These are phyloP conservation scores for Aleiodes leptofemur DNA, from an alignment of 2,888 invertebrate species.

Conservation along the genomic window DNA sequence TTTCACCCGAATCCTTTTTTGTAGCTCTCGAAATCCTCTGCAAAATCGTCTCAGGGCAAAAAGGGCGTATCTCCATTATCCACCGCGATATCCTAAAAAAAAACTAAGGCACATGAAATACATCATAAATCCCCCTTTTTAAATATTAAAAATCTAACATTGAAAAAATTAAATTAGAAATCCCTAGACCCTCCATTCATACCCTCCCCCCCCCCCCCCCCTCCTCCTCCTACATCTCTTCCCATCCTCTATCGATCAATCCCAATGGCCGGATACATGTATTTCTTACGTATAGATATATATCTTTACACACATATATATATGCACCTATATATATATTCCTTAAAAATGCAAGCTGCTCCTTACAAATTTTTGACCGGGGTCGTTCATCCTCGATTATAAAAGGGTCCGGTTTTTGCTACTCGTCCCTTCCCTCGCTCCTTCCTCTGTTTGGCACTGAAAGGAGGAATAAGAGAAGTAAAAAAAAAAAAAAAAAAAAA, in stretches of 20 bases:
- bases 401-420: conserved; percentile 40
- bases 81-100: no score
- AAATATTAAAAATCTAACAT: no score
- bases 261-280: conserved; percentile 46
- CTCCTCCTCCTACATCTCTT: conserved; percentile 1
- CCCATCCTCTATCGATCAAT: conserved; percentile 42
- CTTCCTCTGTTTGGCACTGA: conserved; percentile 5
- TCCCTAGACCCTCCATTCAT: conserved; percentile 18
- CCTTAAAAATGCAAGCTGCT: conserved; percentile 49
- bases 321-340: background rate
- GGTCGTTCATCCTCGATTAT: conserved; percentile 51
- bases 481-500: conserved; percentile 38
- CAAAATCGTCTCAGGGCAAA: no score
- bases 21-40: no score
- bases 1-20: no score
- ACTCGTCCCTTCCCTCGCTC: conserved; percentile 17
- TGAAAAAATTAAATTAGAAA: no score
- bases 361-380: conserved; percentile 53
- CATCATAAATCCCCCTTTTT: no score
- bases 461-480: conserved; percentile 4
- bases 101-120: no score
- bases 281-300: conserved; percentile 16
- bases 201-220: background rate
- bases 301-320: background rate
- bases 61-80: no score